phyloP scores from a whole-genome alignment of 2,888 invertebrate species.

The Morpho achilles region DNA sequence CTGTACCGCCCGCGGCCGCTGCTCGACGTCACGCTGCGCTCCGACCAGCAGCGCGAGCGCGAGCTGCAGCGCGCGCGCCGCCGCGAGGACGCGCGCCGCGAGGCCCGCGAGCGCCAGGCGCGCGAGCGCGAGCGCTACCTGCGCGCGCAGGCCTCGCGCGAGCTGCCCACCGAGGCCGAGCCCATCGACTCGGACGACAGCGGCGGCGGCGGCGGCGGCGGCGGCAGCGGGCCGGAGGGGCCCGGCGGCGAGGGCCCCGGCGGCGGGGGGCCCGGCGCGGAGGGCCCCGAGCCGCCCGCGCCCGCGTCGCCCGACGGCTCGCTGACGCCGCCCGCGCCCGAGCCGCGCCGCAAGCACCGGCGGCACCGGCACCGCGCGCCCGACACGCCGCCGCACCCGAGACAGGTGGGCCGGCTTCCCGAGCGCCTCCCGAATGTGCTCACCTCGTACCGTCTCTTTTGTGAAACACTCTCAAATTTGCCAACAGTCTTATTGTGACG shows the following conservation, averaged over 20 bases:
- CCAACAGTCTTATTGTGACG: too few relatives aligned
- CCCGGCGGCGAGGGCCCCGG: constrained; percentile 2
- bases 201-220: constrained; percentile 24
- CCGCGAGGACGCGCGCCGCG: constrained; percentile 42
- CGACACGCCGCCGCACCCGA: constrained; percentile 31
- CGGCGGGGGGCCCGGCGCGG: constrained; percentile 19
- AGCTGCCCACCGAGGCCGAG: constrained; percentile 84
- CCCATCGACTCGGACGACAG: constrained; percentile 86
- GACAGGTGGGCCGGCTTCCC: constrained; percentile 1
- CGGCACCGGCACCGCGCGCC: constrained; percentile 29
- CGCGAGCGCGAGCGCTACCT: constrained; percentile 67
- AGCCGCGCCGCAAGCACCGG: constrained; percentile 28
- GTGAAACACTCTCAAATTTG: too few relatives aligned
- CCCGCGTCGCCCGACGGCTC: constrained; percentile 27
- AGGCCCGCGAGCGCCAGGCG: constrained; percentile 81
- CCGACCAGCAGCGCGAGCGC: constrained; percentile 79
- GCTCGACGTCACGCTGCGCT: constrained; percentile 83
- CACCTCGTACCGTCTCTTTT: too few relatives aligned
- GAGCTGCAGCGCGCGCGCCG: constrained; percentile 75
- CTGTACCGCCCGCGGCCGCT: constrained; percentile 90
- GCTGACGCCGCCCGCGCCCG: constrained; percentile 28
- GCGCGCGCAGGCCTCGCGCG: constrained; percentile 77
- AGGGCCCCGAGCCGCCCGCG: constrained; percentile 22
- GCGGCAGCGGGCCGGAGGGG: constrained; percentile 14
- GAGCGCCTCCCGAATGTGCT: not conserved